Conservation (phyloP, 2,113 vertebrate genomes). For the Gambusia holbrooki region DNA sequence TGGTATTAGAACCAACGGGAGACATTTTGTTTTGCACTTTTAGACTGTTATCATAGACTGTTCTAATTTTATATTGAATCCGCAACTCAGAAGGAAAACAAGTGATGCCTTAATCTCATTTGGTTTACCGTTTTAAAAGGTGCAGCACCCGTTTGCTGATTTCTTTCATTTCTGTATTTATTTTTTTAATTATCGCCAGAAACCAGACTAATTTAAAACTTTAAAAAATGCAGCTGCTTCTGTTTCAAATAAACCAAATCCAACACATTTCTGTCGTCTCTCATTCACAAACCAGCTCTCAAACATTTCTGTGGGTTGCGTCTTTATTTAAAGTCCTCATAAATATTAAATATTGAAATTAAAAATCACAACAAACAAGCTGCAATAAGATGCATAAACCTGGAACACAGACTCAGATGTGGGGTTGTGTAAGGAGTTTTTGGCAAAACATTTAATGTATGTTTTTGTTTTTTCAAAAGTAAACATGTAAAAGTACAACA, state of each 20-base stretch:
- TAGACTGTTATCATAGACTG: conserved; percentile 13
- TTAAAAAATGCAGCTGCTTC: background rate
- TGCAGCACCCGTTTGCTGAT: conserved; percentile 25
- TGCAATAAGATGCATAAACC: background rate
- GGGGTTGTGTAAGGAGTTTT: no score
- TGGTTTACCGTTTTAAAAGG: conserved; percentile 25
- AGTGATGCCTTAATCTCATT: conserved; percentile 56
- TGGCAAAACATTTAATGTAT: no score
- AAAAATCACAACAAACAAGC: conserved; percentile 30
- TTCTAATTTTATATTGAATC: conserved; percentile 28
- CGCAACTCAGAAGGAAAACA: conserved; percentile 37
- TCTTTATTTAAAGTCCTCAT: conserved; percentile 51
- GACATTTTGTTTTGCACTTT: conserved; percentile 46
- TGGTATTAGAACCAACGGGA: conserved; percentile 16
- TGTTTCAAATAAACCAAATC: conserved; percentile 60
- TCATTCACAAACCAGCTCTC: background rate
- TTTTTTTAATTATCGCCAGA: conserved; percentile 26
- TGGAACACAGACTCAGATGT: background rate
- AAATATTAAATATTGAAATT: background rate
- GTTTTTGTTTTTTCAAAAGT: background rate
- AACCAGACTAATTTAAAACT: conserved; percentile 43
- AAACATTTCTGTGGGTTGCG: background rate
- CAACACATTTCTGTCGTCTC: conserved; percentile 4
- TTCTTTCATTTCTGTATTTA: conserved; percentile 50
- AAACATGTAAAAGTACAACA: background rate